Conservation (phyloP, 1,140 invertebrate species). For the Drosophila prosaltans region DNA sequence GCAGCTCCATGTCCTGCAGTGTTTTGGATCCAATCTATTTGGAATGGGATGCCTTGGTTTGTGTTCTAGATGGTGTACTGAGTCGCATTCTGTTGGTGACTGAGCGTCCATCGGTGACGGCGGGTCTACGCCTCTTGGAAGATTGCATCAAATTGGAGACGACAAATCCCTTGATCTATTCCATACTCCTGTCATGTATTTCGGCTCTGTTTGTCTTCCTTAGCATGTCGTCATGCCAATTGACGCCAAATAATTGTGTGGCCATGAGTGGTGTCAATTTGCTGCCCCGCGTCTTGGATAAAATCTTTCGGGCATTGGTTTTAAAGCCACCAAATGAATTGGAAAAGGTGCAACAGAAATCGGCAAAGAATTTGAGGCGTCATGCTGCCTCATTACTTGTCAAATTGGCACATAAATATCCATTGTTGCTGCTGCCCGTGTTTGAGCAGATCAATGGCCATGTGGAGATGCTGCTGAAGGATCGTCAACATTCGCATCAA, state of each 20-base stretch:
- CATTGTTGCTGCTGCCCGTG: conserved; percentile 91
- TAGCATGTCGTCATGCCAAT: conserved; percentile 92
- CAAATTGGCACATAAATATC: conserved; percentile 94
- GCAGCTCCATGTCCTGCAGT: conserved; percentile 72
- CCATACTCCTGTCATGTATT: conserved; percentile 92
- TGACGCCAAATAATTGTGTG: conserved; percentile 86
- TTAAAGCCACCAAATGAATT: conserved; percentile 87
- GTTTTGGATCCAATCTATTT: conserved; percentile 87
- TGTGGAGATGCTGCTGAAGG: conserved; percentile 87
- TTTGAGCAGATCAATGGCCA: conserved; percentile 92
- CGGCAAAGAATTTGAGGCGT: conserved; percentile 92
- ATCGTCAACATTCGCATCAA: conserved; percentile 83
- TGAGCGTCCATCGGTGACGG: conserved; percentile 87
- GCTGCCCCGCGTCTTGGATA: conserved; percentile 91
- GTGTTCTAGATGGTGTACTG: conserved; percentile 90
- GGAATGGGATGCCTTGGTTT: conserved; percentile 93
- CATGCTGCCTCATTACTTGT: conserved; percentile 95
- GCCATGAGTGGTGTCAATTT: conserved; percentile 88
- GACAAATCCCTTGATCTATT: conserved; percentile 90
- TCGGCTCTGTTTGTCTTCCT: conserved; percentile 95
- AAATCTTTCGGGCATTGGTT: conserved; percentile 92
- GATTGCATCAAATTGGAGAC: conserved; percentile 90
- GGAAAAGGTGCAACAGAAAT: conserved; percentile 71
- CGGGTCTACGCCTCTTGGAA: conserved; percentile 89
- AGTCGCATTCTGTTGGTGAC: conserved; percentile 88